Percentiles rank a stretch among this genome's conserved stretches.
phyloP scores from a whole-genome alignment of 2,797 vertebrate species.

The Anomalospiza imberbis region DNA sequence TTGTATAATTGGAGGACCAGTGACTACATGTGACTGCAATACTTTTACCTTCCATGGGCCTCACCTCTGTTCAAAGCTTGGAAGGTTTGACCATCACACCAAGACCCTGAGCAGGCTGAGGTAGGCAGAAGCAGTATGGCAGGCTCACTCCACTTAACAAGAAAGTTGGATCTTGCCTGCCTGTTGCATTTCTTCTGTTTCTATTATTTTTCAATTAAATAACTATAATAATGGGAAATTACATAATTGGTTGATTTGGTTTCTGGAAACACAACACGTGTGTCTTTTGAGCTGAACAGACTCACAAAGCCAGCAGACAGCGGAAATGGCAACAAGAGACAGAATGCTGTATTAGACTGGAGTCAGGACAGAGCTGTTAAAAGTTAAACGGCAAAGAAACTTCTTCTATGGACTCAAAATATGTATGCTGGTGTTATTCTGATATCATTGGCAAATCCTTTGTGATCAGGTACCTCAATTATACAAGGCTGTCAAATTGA shows the following conservation, averaged over 20 bases:
- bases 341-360: background rate
- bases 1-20: background rate
- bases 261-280: slow-evolving; percentile 20
- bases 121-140: background rate
- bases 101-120: background rate
- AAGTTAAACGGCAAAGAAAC: background rate
- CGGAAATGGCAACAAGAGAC: background rate
- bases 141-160: background rate
- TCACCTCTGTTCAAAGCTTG: background rate
- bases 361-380: background rate
- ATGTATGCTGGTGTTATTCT: background rate
- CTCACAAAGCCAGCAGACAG: background rate
- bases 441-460: background rate
- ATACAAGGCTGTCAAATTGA: background rate
- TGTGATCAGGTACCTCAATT: background rate
- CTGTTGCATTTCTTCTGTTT: background rate
- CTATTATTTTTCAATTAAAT: slow-evolving; percentile 1
- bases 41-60: background rate
- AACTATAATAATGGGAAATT: slow-evolving; percentile 43
- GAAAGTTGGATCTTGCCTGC: background rate
- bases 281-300: slow-evolving; percentile 14
- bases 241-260: slow-evolving; percentile 32
- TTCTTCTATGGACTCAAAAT: background rate
- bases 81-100: background rate
- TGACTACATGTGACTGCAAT: rapidly evolving